Conservation (phyloP, 1,140 invertebrate species). For the Polyergus mexicanus region DNA sequence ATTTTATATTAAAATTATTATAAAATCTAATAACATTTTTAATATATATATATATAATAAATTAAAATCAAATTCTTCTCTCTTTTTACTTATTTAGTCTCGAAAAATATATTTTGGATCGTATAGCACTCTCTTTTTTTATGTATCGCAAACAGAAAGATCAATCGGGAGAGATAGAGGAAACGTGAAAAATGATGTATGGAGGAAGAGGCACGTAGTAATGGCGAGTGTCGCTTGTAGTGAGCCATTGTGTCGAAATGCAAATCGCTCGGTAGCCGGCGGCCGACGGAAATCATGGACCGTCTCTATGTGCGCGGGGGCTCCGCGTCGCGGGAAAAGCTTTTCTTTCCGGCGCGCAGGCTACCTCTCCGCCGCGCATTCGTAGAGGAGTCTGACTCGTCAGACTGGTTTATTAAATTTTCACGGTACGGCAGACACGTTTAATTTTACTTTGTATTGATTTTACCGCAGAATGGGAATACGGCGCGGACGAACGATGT, state of each 20-base stretch:
- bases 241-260: slow-evolving; percentile 59
- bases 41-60: too few relatives aligned
- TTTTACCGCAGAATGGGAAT: slow-evolving; percentile 59
- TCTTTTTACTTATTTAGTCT: neutral
- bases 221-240: slow-evolving; percentile 40
- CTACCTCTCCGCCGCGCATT: slow-evolving; percentile 39
- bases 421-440: slow-evolving; percentile 60
- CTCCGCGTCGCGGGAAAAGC: slow-evolving; percentile 38
- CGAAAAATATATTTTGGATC: neutral
- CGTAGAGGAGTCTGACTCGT: slow-evolving; percentile 54
- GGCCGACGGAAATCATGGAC: slow-evolving; percentile 50
- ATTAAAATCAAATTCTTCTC: neutral
- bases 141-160: slow-evolving; percentile 25
- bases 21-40: too few relatives aligned
- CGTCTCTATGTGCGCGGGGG: slow-evolving; percentile 30
- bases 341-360: slow-evolving; percentile 43
- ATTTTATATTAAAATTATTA: too few relatives aligned
- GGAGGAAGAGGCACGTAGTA: slow-evolving; percentile 29
- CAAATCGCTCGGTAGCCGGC: slow-evolving; percentile 54
- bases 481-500: slow-evolving; percentile 48
- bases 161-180: neutral
- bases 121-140: too few relatives aligned
- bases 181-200: slow-evolving; percentile 34
- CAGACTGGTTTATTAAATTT: slow-evolving; percentile 66
- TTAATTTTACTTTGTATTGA: slow-evolving; percentile 66